Evolutionary conservation across 2,113 vertebrate species (phyloP).

Genomic region (Myiagra hebetior): DNA sequence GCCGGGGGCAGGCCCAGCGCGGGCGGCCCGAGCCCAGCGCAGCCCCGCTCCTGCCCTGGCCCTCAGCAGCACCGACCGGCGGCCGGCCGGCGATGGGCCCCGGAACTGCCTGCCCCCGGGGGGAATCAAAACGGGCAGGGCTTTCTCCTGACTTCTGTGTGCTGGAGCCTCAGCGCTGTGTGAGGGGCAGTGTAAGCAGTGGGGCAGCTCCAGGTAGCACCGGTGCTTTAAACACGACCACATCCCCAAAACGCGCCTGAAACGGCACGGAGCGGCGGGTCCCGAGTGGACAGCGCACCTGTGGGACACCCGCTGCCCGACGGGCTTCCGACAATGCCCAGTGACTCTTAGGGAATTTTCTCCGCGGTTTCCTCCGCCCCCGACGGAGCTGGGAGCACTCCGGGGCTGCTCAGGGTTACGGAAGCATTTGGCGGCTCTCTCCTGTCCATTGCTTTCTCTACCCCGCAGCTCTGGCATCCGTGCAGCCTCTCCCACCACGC

Average conservation of each 20-base stretch:
- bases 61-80: background rate
- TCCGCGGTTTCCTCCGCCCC: background rate
- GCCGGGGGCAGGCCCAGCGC: background rate
- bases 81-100: background rate
- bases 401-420: background rate
- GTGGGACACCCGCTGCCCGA: fast-evolving
- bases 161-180: too few species aligned
- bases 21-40: background rate
- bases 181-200: fast-evolving
- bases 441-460: background rate
- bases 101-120: fast-evolving
- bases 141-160: background rate
- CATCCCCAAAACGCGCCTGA: fast-evolving
- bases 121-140: background rate
- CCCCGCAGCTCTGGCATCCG: background rate
- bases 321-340: background rate
- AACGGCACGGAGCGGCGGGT: fast-evolving
- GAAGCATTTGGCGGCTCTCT: background rate
- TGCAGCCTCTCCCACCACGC: fast-evolving
- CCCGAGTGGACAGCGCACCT: fast-evolving
- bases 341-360: fast-evolving
- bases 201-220: background rate
- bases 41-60: background rate
- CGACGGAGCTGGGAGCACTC: background rate
- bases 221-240: fast-evolving